These are phyloP conservation scores for Fregata magnificens DNA, from an alignment of 2,113 vertebrate species.

Conservation along the genomic window DNA sequence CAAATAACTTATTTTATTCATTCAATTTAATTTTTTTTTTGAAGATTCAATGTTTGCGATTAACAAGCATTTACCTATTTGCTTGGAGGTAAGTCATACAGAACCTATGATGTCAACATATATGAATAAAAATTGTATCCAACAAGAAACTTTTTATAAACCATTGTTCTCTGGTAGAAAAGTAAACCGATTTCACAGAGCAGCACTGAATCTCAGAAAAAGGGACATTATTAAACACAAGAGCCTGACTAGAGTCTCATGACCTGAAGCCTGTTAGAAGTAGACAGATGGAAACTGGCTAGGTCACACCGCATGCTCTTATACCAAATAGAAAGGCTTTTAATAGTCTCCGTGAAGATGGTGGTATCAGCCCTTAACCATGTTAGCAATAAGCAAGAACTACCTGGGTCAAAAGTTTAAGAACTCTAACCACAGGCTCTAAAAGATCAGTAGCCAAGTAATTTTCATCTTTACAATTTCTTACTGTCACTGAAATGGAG, in stretches of 20 bases:
- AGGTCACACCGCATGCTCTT: not conserved
- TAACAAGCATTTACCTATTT: not conserved
- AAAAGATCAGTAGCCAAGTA: not conserved
- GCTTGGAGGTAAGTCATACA: not conserved
- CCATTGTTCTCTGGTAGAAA: not conserved
- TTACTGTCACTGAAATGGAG: not conserved
- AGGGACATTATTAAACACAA: not conserved
- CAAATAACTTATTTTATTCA: not conserved
- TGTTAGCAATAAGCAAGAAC: not conserved
- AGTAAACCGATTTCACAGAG: not conserved
- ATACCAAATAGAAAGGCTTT: not conserved
- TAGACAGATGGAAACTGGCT: not conserved
- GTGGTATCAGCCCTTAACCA: not conserved
- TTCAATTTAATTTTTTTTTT: not conserved
- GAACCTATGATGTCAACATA: not conserved
- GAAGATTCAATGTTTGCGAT: not conserved
- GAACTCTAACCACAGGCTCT: not conserved
- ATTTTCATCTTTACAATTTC: not conserved
- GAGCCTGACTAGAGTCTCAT: not conserved
- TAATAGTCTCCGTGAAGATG: not conserved
- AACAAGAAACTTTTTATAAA: not conserved
- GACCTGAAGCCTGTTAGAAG: not conserved
- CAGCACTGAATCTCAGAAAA: not conserved
- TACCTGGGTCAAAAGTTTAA: not conserved
- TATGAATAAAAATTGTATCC: not conserved